phyloP scores from a whole-genome alignment of 2,797 vertebrate genomes.

The Naso thynnoides region DNA sequence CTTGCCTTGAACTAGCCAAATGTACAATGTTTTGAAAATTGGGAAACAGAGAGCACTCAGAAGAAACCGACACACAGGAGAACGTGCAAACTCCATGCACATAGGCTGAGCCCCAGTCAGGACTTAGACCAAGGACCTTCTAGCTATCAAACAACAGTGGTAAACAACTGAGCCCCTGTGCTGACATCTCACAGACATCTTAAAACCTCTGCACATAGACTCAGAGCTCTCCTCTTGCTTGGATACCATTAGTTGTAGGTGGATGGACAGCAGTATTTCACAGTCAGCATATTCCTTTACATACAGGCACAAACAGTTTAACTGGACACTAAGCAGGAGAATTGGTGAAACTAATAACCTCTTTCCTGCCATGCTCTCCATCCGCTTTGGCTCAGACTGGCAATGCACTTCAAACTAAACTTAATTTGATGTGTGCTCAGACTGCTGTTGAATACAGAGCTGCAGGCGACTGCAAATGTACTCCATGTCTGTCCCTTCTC shows the following conservation, averaged over 20 bases:
- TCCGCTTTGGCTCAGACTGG: background rate
- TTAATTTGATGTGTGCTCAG: constrained; percentile 19
- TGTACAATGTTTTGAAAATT: too few species aligned
- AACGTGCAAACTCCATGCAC: too few species aligned
- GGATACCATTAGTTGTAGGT: background rate
- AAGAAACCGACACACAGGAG: too few species aligned
- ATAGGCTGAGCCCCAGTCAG: too few species aligned
- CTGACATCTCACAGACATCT: background rate
- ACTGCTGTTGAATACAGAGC: background rate
- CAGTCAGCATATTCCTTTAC: background rate
- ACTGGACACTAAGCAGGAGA: background rate
- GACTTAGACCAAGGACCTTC: too few species aligned
- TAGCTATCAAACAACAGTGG: too few species aligned
- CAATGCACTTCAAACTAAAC: constrained; percentile 18
- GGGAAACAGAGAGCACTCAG: too few species aligned
- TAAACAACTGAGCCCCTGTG: too few species aligned
- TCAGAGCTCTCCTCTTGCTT: background rate
- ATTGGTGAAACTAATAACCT: background rate
- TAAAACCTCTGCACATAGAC: background rate
- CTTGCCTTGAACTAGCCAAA: too few species aligned
- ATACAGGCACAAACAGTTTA: background rate
- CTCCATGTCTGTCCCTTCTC: background rate
- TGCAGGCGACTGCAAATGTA: background rate
- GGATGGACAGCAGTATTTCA: background rate
- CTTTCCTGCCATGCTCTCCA: constrained; percentile 4